Base-by-base conservation (phyloP, 1,140 invertebrate species). In the Paracyclopina nana region DNA sequence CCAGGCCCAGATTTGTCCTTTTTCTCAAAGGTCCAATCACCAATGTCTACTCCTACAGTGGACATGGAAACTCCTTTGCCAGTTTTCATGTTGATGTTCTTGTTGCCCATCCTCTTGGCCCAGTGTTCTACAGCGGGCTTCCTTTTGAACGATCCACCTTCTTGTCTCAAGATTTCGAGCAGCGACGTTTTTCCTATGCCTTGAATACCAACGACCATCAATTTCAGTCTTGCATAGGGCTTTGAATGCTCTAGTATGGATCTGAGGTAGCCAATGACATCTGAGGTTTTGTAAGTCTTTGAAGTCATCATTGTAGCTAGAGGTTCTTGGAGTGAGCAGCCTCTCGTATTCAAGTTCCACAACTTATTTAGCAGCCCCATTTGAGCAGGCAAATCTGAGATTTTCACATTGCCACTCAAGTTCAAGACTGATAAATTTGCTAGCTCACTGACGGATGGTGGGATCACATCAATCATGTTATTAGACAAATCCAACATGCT, bases 181-280 rank as follows among this genome's bases (percentile, higher is more conserved):
- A 97, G 65, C 43, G 87, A 88, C 0, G 91, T 97, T 65, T 95
- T 95, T 0, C 88, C 85, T 57, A 85, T 87, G 11, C 83, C 84
- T 61, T 92, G 82, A 8, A 85, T 75, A 0, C 94, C 94, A 12
- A 97, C 88, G 41, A 98, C 78, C 91, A 99, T 96, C 2, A 98
- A 68, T 62, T 96, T 97, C 79, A 98, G 87, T 30, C 86, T 70
- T 4, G 86, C 82, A 64, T 97, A 97, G 0, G 86, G 81, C 60
- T 80, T 79, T 0, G 91, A 88, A 65, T 96, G 80, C 61, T 86
- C 80, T 41, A 86, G 65, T 41, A 86, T 78, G 1, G 57, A 54
- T 52, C 92, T 88, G 1, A 98, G 71, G 66, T 95, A 96, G 0
- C 87, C 87, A 28, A 97, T 77, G 29, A 99, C 82, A 62, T 97